A percentile compares a stretch with the other conserved stretches of the same genome.
phyloP scores from a whole-genome alignment of 1,140 invertebrate genomes.

The Chironomus striatipennis region DNA sequence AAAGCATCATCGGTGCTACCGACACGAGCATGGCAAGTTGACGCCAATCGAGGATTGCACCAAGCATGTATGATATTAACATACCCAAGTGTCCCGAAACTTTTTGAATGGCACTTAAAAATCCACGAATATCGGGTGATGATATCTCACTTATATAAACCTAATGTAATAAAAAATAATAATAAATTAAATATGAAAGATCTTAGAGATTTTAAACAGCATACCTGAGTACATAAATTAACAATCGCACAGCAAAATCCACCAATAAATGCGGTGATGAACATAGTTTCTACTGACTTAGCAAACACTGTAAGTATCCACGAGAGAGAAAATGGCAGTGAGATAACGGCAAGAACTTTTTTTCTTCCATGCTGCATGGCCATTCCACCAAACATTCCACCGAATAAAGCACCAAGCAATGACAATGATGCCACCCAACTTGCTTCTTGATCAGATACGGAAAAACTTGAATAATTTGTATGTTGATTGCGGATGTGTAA shows the following conservation, averaged over 20 bases:
- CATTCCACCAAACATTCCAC: constrained; percentile 68
- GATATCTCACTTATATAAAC: constrained; percentile 92
- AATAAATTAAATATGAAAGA: not conserved
- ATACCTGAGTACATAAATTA: constrained; percentile 68
- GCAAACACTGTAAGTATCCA: constrained; percentile 74
- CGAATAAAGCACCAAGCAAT: constrained; percentile 67
- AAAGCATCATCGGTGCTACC: constrained; percentile 52
- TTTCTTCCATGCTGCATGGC: constrained; percentile 69
- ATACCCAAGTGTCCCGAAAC: constrained; percentile 78
- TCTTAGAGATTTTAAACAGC: not conserved
- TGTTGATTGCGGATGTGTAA: constrained; percentile 38
- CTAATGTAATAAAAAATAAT: constrained; percentile 41
- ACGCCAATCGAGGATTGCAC: constrained; percentile 75
- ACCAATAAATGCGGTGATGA: constrained; percentile 68
- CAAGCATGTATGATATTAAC: constrained; percentile 71
- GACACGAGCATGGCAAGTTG: constrained; percentile 66
- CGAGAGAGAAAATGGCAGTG: constrained; percentile 63
- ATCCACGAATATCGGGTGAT: constrained; percentile 74
- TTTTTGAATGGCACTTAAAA: constrained; percentile 78
- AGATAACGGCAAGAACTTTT: constrained; percentile 60
- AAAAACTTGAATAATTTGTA: constrained; percentile 43
- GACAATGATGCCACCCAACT: constrained; percentile 76
- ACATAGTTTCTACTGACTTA: constrained; percentile 66
- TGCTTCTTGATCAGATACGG: constrained; percentile 64
- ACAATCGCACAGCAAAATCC: constrained; percentile 77